A percentile compares a stretch with the other conserved stretches of the same genome.
Evolutionary conservation across 30 jellyfish, hydroid and myxozoan genomes (phyloP).

Genomic region (Rhopilema esculentum): DNA sequence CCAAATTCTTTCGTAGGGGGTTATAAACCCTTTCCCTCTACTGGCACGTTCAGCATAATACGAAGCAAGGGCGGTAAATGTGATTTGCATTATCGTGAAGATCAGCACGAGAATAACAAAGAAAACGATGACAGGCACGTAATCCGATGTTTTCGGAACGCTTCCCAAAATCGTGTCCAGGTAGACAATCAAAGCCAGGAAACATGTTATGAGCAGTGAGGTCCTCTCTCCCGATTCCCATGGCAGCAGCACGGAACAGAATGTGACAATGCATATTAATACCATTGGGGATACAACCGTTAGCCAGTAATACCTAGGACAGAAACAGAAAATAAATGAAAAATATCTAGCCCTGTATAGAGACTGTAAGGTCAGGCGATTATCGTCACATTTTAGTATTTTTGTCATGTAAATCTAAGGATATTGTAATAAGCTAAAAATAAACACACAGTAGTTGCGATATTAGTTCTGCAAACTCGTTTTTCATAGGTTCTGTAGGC

Average conservation of each 20-base stretch:
- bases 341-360: too few relatives aligned
- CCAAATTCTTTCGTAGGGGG: conserved; percentile 8
- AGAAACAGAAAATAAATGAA: neutral
- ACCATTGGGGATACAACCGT: conserved; percentile 51
- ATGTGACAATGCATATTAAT: conserved; percentile 32
- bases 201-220: conserved; percentile 39
- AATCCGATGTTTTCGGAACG: conserved; percentile 63
- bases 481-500: too few relatives aligned
- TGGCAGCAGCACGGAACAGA: conserved; percentile 56
- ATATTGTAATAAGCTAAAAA: too few relatives aligned
- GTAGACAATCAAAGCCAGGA: conserved; percentile 56
- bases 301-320: conserved; percentile 36
- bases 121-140: conserved; percentile 37
- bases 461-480: too few relatives aligned
- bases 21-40: conserved; percentile 10
- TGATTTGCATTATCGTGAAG: conserved; percentile 51
- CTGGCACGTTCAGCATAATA: conserved; percentile 64
- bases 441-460: too few relatives aligned
- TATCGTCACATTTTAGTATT: too few relatives aligned
- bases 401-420: too few relatives aligned
- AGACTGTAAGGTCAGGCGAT: too few relatives aligned
- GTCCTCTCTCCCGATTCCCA: conserved; percentile 64
- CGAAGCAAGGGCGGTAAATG: conserved; percentile 41
- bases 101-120: conserved; percentile 53
- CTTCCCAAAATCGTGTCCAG: conserved; percentile 44